Base-by-base conservation (phyloP, 2,113 vertebrate genomes). In the Chionis minor region DNA sequence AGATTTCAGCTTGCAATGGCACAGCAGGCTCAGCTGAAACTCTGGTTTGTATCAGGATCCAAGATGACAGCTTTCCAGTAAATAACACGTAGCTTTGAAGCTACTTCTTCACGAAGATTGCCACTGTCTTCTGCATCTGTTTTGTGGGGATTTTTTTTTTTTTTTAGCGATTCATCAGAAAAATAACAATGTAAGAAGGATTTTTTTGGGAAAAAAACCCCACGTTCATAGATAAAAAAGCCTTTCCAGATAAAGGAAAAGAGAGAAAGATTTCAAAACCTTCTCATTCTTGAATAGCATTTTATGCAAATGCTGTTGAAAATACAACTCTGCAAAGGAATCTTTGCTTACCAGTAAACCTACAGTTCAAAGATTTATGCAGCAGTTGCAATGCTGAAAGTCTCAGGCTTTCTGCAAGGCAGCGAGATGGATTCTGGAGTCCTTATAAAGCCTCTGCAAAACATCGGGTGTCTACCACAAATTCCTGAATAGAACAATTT, bases 401-500 rank as follows among this genome's bases (percentile, higher is more conserved):
- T 82, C 66, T 77, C 26, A 47, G 49, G 42, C 73, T 92, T 88
- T 90, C 62, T 5, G 11, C 42, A 86, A 82, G 54, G 72, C 78
- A 74, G n/a, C 0, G 21, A 78, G 73, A 71, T 47, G 65, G 84
- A 74, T 91, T n/a, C 85, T 79, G 42, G 65, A 90, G 56, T 35
- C 44, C 49, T 80, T 38, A 35, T 9, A 88, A 92, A 92, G 27
- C 33, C 55, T 88, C 79, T 90, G 82, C 66, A 93, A 88, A 96
- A 65, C 49, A 82, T 83, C 8, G 0, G 22, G 54, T 83, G 88
- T 81, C 82, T 77, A 20, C 63, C 75, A 77, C 62, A 45, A 54
- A 86, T 69, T 92, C 88, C 62, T 86, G 54, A 89, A 67, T 51
- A 75, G 81, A 87, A 94, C 70, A 81, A 80, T 95, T 94, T 56